Conservation (phyloP, 64 coral and sea anemone genomes). For the Actinia tenebrosa region DNA sequence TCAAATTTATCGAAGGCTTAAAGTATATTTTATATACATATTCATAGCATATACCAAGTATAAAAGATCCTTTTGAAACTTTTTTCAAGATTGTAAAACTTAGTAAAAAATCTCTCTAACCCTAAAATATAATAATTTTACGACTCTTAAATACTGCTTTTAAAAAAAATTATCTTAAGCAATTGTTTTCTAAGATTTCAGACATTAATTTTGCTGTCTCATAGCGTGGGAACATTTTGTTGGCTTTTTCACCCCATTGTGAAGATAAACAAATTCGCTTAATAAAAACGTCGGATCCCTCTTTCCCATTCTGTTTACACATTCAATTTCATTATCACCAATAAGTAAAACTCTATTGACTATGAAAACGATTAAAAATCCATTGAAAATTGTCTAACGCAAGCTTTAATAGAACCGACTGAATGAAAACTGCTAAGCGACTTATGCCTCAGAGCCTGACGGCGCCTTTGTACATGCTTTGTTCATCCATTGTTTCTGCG, state of each 20-base stretch:
- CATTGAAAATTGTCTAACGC: neutral
- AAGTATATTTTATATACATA: too few species aligned
- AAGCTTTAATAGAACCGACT: neutral
- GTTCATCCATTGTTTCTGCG: neutral
- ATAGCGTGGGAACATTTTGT: constrained; percentile 2
- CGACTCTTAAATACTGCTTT: too few species aligned
- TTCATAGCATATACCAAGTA: too few species aligned
- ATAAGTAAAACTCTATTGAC: neutral
- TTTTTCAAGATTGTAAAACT: too few species aligned
- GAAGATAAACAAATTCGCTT: neutral
- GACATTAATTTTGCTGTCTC: neutral
- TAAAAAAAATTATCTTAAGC: too few species aligned
- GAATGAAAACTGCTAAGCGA: neutral
- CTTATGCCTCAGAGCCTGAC: neutral
- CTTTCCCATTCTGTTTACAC: neutral
- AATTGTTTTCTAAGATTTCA: neutral
- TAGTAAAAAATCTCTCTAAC: too few species aligned
- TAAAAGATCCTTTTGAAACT: too few species aligned
- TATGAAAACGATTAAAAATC: neutral
- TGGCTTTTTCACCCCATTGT: neutral
- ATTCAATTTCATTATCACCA: neutral
- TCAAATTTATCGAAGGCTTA: neutral
- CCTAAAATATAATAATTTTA: too few species aligned
- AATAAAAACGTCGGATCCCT: neutral
- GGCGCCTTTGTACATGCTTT: neutral